Base-by-base conservation (phyloP, 2,888 invertebrate species). In the Hoplodrina ambigua region DNA sequence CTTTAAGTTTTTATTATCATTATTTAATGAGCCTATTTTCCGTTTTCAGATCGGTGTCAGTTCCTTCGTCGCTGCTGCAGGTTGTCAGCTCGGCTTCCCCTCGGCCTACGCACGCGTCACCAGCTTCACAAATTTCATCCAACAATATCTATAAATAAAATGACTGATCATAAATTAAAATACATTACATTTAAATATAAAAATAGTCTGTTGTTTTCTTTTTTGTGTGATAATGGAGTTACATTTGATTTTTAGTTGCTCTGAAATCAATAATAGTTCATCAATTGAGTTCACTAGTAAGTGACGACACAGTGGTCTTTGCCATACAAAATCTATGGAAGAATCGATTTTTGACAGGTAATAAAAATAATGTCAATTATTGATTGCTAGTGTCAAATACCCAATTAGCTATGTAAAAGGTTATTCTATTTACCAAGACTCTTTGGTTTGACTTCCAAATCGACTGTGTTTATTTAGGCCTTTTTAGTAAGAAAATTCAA, bases 91-190 rank as follows among this genome's bases (percentile, higher is more conserved):
- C 25, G 91, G 92, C 7, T 85, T 82, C 87, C 93, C 93, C 0
- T 91, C 92, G 0, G 92, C 89, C 15, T 93, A 90, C 80, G 91
- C 92, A 4, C 86, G 93, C 44, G 86, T 91, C 44, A 92, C 91
- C 81, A 91, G 89, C 70, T 91, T 91, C 87, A 64, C 76, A 75
- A 75, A 41, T 70, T 93, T 91, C 81, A 91, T 92, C 66, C 33
- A 64, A 0, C 87, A 88, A 65, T 69, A 90, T 57, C 8, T 90
- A 67, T 89, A 83, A 83, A 57, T 20, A 33, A 3, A 30, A 58
- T 44, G 56, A 58, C 76, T 61, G 64, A 58, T 13, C 4, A 20
- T 19, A 30, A 52, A 62, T 58, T 59, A 44, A 33, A 59, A n/a
- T 55, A n/a, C 17, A 10, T 10, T 33, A 30, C 11, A 7, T 55